Percentiles rank a stretch among this genome's conserved stretches.
Evolutionary conservation across 2,888 invertebrate species (phyloP).

Genomic region (Rotaria magnacalcarata): DNA sequence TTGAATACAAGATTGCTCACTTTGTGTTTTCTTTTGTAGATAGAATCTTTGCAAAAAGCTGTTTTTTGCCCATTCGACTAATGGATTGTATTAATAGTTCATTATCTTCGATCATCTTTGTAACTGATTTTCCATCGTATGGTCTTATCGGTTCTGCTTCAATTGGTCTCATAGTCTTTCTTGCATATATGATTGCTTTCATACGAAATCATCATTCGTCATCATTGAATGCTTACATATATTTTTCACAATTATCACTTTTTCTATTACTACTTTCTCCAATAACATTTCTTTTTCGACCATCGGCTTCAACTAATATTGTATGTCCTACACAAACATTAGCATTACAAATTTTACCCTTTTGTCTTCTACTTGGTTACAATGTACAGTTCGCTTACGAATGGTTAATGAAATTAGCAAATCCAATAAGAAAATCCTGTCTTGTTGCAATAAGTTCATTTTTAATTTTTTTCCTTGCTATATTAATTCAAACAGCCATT

Average conservation of each 20-base stretch:
- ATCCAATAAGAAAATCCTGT: background rate
- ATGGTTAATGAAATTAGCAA: conserved; percentile 1
- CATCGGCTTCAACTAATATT: background rate
- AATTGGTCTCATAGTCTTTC: background rate
- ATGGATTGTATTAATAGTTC: conserved; percentile 12
- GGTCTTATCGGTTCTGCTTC: background rate
- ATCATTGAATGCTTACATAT: background rate
- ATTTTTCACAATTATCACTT: background rate
- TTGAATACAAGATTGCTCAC: background rate
- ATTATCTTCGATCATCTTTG: background rate
- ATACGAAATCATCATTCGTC: background rate
- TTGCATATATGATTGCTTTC: conserved; percentile 10
- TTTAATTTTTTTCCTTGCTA: background rate
- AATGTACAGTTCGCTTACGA: conserved; percentile 24
- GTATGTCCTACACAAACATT: conserved; percentile 31
- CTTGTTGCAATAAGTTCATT: background rate
- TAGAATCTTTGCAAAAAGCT: background rate
- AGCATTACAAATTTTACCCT: conserved; percentile 25
- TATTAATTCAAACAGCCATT: conserved; percentile 16
- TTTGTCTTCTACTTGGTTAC: background rate
- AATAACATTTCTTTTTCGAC: conserved; percentile 5
- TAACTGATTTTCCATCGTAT: conserved; percentile 17
- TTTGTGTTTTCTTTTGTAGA: background rate
- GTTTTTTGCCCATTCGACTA: background rate
- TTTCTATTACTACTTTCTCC: conserved; percentile 1